Conservation (phyloP, 1,140 invertebrate species). For the Papilio aristodemus region DNA sequence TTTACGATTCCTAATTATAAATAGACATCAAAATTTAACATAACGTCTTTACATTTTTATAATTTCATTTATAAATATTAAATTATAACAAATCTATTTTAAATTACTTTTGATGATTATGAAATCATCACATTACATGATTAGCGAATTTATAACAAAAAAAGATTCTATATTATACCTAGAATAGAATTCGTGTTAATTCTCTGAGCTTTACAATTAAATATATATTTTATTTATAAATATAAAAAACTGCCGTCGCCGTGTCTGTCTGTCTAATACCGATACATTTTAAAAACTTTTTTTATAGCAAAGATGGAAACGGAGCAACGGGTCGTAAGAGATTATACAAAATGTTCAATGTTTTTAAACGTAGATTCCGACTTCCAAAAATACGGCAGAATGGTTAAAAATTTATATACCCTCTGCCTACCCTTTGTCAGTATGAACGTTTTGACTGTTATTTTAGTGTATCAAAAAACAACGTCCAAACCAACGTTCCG, state of each 20-base stretch:
- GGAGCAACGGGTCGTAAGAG: no score
- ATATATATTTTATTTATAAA: background rate
- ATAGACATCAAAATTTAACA: background rate
- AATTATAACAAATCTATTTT: background rate
- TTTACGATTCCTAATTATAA: constrained; percentile 11
- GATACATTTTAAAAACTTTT: no score
- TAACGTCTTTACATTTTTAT: background rate
- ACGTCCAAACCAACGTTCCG: background rate
- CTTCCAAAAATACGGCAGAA: no score
- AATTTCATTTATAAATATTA: background rate
- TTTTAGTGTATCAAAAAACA: background rate
- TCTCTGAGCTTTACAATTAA: background rate
- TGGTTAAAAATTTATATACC: no score
- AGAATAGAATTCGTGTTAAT: no score
- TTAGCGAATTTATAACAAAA: background rate
- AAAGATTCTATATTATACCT: background rate
- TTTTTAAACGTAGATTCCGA: no score
- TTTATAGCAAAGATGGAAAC: no score
- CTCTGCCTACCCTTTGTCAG: no score
- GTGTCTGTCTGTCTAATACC: no score
- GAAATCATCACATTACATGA: background rate
- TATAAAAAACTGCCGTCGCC: background rate
- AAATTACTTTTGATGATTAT: constrained; percentile 10
- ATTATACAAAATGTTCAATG: no score
- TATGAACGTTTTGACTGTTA: background rate